These are phyloP conservation scores for Calephelis perditalis DNA, from an alignment of 2,888 invertebrate genomes.

Conservation along the genomic window DNA sequence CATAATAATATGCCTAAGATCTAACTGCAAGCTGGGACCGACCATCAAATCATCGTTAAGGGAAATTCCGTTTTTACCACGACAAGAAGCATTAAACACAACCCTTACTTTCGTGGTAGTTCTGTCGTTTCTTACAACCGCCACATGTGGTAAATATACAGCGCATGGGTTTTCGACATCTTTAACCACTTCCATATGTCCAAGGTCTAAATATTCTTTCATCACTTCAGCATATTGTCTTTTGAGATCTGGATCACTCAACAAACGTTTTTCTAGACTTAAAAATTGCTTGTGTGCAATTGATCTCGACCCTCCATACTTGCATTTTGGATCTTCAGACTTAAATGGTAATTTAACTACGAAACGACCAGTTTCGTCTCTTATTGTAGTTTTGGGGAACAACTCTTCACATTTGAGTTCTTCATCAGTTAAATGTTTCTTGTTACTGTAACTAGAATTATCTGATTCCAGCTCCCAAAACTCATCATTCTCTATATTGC, in stretches of 20 bases:
- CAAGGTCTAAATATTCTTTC: slow-evolving; percentile 13
- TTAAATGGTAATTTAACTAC: slow-evolving; percentile 26
- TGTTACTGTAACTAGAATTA: slow-evolving; percentile 11
- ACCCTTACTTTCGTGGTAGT: slow-evolving; percentile 34
- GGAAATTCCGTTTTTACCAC: slow-evolving; percentile 28
- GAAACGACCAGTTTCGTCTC: slow-evolving; percentile 25
- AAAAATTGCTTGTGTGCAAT: slow-evolving; percentile 20
- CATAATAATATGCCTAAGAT: slow-evolving; percentile 34
- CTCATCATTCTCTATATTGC: slow-evolving; percentile 16
- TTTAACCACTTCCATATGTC: slow-evolving; percentile 13
- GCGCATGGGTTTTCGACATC: not conserved
- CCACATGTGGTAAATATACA: slow-evolving; percentile 36
- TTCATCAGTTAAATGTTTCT: slow-evolving; percentile 21
- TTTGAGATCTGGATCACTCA: slow-evolving; percentile 11
- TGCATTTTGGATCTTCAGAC: slow-evolving; percentile 22
- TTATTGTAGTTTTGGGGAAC: slow-evolving; percentile 18
- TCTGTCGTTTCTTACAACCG: slow-evolving; percentile 33
- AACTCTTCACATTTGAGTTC: slow-evolving; percentile 26
- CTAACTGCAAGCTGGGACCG: slow-evolving; percentile 33
- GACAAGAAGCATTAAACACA: slow-evolving; percentile 33
- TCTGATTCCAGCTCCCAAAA: slow-evolving; percentile 28
- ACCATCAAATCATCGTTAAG: slow-evolving; percentile 33
- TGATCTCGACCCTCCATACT: slow-evolving; percentile 17
- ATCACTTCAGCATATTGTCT: slow-evolving; percentile 15
- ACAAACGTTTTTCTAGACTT: slow-evolving; percentile 18